Conservation (phyloP, 2,797 vertebrate species). For the Esox lucius region DNA sequence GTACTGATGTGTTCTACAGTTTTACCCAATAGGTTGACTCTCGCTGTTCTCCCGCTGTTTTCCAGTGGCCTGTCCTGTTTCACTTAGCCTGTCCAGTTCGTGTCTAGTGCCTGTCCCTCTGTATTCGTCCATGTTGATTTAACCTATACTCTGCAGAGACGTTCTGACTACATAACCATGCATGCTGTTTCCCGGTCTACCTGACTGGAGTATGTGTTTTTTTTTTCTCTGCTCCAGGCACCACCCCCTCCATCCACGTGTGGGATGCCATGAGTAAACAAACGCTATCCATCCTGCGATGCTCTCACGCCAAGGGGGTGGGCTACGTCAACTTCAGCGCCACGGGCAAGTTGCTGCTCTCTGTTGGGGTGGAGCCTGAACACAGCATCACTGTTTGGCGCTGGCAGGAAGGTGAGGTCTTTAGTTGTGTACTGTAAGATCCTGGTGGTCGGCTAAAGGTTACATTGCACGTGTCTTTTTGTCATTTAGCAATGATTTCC, state of each 20-base stretch:
- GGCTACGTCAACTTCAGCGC: conserved; percentile 95
- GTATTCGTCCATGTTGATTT: not conserved
- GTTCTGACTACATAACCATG: not conserved
- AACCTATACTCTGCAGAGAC: not conserved
- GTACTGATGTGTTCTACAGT: not conserved
- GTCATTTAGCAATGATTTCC: too few relatives aligned
- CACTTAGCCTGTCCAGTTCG: not conserved
- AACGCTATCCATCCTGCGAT: conserved; percentile 92
- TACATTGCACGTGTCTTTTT: not conserved
- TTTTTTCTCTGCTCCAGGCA: conserved; percentile 60
- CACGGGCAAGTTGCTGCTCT: conserved; percentile 93
- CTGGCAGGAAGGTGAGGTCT: conserved; percentile 91
- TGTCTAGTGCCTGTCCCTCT: not conserved
- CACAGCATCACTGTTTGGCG: conserved; percentile 95
- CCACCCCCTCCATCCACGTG: conserved; percentile 90
- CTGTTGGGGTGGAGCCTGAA: conserved; percentile 91
- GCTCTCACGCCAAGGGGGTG: conserved; percentile 90
- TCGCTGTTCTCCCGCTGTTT: not conserved
- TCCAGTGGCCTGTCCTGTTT: conserved; percentile 1
- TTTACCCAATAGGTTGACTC: not conserved
- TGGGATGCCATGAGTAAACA: conserved; percentile 96
- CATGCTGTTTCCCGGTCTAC: not conserved
- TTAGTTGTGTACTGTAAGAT: not conserved
- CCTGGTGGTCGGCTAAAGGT: not conserved
- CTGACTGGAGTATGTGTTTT: not conserved